Evolutionary conservation across 2,797 vertebrate species (phyloP), one percentile per base, ranked within the genome.

Genomic region (Esox lucius): DNA sequence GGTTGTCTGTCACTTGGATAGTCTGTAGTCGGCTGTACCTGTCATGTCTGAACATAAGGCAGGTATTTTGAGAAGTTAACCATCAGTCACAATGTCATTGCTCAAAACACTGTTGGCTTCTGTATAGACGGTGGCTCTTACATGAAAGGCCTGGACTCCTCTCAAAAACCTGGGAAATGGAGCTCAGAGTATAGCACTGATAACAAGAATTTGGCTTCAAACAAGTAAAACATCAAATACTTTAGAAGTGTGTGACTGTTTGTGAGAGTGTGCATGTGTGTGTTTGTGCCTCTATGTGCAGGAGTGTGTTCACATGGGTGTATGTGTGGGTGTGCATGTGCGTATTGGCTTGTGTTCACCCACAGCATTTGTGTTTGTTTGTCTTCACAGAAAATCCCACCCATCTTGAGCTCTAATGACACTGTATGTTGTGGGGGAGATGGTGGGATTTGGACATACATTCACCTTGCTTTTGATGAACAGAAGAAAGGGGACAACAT

Each of bases 391-490:
- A 69, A 75, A 81, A 84, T 75, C 83, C 86, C 81, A 84, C 76
- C 82, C 72, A 82, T 84, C 86, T 91, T 80, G 76, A 67, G 72
- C 33, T 86, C 84, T 93, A 92, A 93, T 93, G 89, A 91, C 89
- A 88, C 83, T 75, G 89, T 86, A 80, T 88, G 91, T 88, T 86
- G 85, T 49, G 91, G 91, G 92, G 89, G 91, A 84, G 88, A 91
- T 92, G 94, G 88, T 85, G 73, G 79, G 79, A 91, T 88, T 89
- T 90, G 94, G 92, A 95, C 94, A 95, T 95, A 95, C 94, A 95
- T 95, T 96, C 95, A 96, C 91, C 92, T 96, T 91, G 85, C 94
- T 96, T 99, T 98, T 99, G 97, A 99, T 97, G 95, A 95, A 82
- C 93, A 91, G 92, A 92, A 95, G 94, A 94, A 94, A 94, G 90